A percentile compares a stretch with the other conserved stretches of the same genome.
phyloP scores from a whole-genome alignment of 2,888 invertebrate genomes.

The Coleophora flavipennella region DNA sequence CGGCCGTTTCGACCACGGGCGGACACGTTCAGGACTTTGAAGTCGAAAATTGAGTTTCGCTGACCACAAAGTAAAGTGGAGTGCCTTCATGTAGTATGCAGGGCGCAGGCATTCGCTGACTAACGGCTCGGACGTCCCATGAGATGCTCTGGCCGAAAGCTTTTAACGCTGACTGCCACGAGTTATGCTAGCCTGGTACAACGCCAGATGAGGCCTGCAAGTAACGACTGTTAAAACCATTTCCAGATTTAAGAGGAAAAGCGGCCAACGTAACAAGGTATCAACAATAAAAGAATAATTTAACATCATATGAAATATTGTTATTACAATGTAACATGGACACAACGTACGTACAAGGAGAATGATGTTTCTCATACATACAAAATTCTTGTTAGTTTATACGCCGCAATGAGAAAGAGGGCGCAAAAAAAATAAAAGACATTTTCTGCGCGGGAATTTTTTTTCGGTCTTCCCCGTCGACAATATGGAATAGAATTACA shows the following conservation, averaged over 20 bases:
- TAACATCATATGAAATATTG: too few relatives aligned
- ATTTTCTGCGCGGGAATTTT: conserved; percentile 22
- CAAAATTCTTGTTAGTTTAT: not conserved
- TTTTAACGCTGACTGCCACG: conserved; percentile 43
- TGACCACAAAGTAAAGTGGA: conserved; percentile 45
- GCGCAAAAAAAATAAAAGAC: conserved; percentile 20
- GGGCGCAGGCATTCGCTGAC: conserved; percentile 28
- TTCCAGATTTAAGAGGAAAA: not conserved
- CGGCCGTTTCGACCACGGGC: not conserved
- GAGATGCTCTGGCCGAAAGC: conserved; percentile 33
- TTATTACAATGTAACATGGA: too few relatives aligned
- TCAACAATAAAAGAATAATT: not conserved
- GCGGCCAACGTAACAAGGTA: too few relatives aligned
- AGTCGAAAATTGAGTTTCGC: conserved; percentile 65
- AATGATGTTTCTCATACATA: conserved; percentile 1
- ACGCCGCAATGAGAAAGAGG: conserved; percentile 7
- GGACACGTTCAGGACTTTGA: conserved; percentile 46
- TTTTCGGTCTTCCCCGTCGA: conserved; percentile 33
- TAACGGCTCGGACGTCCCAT: conserved; percentile 26
- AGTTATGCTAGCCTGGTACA: conserved; percentile 40
- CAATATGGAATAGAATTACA: conserved; percentile 57
- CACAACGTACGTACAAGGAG: not conserved
- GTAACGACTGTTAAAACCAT: conserved; percentile 15
- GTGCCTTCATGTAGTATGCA: conserved; percentile 58
- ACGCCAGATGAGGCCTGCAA: conserved; percentile 22